phyloP scores from a whole-genome alignment of 2,888 invertebrate species.

The Adela reaumurella region DNA sequence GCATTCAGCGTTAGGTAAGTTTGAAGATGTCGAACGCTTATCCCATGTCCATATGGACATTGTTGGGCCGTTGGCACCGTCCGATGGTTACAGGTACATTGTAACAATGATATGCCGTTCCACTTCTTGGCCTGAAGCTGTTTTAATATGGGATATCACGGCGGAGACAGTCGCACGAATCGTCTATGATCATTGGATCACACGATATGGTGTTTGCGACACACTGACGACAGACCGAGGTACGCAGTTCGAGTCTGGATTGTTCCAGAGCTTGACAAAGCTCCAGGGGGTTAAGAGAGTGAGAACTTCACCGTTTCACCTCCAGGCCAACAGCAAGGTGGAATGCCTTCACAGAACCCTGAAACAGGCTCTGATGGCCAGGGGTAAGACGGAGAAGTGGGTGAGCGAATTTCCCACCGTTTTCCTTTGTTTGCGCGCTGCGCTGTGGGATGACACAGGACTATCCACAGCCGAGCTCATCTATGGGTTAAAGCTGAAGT shows the following conservation, averaged over 20 bases:
- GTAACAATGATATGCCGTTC: slow-evolving; percentile 14
- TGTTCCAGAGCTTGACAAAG: slow-evolving; percentile 16
- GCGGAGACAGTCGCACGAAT: slow-evolving; percentile 13
- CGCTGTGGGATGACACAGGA: not conserved
- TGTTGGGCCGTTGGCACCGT: slow-evolving; percentile 8
- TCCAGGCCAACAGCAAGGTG: too few species aligned
- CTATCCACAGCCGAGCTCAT: slow-evolving; percentile 1
- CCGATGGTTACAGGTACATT: slow-evolving; percentile 12
- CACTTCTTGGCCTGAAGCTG: slow-evolving; percentile 14
- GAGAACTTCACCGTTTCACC: not conserved
- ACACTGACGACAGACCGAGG: too few species aligned
- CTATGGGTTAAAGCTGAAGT: slow-evolving; percentile 1
- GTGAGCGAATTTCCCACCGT: slow-evolving; percentile 20
- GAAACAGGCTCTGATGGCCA: too few species aligned
- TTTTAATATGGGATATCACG: slow-evolving; percentile 12
- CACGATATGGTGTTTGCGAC: slow-evolving; percentile 3
- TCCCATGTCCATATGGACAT: too few species aligned
- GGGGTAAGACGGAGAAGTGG: slow-evolving; percentile 4
- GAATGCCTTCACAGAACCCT: too few species aligned
- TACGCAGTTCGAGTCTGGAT: slow-evolving; percentile 22
- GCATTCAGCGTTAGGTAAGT: not conserved
- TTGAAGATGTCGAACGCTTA: too few species aligned
- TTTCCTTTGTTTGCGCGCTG: slow-evolving; percentile 9
- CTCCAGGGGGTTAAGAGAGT: slow-evolving; percentile 6
- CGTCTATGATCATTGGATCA: slow-evolving; percentile 5